Base-by-base conservation (phyloP, 2,113 vertebrate species). In the Geococcyx californianus region DNA sequence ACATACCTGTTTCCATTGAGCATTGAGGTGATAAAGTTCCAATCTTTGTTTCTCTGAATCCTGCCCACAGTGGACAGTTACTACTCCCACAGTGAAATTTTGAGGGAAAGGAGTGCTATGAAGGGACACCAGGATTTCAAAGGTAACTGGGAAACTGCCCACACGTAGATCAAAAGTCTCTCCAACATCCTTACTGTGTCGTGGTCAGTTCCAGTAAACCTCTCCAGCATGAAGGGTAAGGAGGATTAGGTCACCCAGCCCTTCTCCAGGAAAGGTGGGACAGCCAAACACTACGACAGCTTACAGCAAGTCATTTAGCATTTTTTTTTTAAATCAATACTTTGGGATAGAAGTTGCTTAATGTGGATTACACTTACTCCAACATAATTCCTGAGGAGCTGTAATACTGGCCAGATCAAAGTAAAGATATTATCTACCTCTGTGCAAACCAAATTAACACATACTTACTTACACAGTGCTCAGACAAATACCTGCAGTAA, bases 1-100 rank as follows among this genome's bases (percentile, higher is more conserved):
- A 97, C 95, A 7, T 95, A 97, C 93, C 96, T 96, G 36, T n/a
- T 64, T 96, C 94, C 96, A 96, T 92, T 15, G 89, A 70, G 95
- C 26, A 74, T 58, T 54, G 70, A 85, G 33, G n/a, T 28, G 74
- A 54, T 34, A 31, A 74, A 73, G 55, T 33, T 84, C 47, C 84
- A 70, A 2, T 4, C 80, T 67, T 38, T 79, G 63, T 20, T 90
- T 72, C 59, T 89, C 68, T 75, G 80, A 94, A 55, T 52, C 29
- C 86, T 92, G 68, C 72, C 86, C 85, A 74, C 0, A 76, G 45
- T 7, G 14, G 78, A 64, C 66, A 84, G 68, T 64, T 90, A 51
- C 72, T 42, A 55, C 6, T 63, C 64, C 83, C 68, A 84, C 75
- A 80, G 0, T 5, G 31, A 26, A 40, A 80, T 26, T 58, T 89